phyloP scores from a whole-genome alignment of 2,888 invertebrate species.

The Beris chalybata region DNA sequence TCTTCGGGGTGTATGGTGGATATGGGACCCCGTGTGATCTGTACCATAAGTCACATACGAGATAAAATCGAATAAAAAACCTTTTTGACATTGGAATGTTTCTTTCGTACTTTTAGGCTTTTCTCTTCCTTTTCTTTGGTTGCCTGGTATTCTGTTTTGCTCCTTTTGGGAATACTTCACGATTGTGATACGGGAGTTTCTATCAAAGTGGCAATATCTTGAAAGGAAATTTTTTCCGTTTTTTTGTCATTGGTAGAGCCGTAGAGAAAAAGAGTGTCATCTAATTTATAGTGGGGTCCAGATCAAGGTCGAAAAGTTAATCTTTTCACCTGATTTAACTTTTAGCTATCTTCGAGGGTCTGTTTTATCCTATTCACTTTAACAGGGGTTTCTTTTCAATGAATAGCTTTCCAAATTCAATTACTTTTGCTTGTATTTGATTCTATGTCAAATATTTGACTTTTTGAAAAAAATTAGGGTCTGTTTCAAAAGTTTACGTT shows the following conservation, averaged over 20 bases:
- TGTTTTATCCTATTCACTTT: slow-evolving; percentile 1
- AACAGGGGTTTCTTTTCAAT: too few relatives aligned
- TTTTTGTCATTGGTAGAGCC: background rate
- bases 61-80: slow-evolving; percentile 38
- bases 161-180: slow-evolving; percentile 22
- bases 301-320: slow-evolving; percentile 16
- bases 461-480: too few relatives aligned
- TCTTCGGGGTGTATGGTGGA: background rate
- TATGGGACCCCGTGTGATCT: slow-evolving; percentile 25
- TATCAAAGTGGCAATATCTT: slow-evolving; percentile 14
- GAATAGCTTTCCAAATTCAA: too few relatives aligned
- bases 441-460: too few relatives aligned
- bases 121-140: background rate
- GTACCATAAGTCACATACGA: slow-evolving; percentile 36
- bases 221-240: slow-evolving; percentile 7
- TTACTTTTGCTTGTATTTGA: too few relatives aligned
- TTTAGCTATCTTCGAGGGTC: background rate
- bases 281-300: slow-evolving; percentile 10
- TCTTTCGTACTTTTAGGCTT: background rate
- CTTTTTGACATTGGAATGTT: slow-evolving; percentile 26
- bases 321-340: slow-evolving; percentile 33
- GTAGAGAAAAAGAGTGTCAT: slow-evolving; percentile 9
- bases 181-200: slow-evolving; percentile 15
- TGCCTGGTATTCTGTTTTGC: background rate
- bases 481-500: too few relatives aligned